Conservation (phyloP, 2,888 invertebrate genomes). For the Blastobasis adustella region DNA sequence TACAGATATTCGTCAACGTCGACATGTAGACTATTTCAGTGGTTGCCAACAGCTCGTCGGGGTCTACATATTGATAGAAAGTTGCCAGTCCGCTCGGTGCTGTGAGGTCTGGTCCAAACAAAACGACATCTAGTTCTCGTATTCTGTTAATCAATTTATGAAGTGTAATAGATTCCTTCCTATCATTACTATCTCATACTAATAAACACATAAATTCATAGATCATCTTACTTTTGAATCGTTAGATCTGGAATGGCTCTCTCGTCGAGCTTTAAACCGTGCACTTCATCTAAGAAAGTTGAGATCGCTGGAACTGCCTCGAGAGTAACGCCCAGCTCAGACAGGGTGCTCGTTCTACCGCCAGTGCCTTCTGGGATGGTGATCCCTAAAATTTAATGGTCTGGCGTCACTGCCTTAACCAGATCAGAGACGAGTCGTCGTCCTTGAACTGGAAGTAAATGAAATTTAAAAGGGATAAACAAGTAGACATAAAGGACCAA, state of each 20-base stretch:
- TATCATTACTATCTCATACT: neutral
- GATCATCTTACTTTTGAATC: conserved; percentile 17
- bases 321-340: conserved; percentile 16
- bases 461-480: neutral
- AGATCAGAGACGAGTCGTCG: neutral
- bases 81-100: conserved; percentile 27
- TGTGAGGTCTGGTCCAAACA: conserved; percentile 13
- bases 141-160: conserved; percentile 14
- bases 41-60: conserved; percentile 42
- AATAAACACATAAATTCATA: neutral
- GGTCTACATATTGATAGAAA: conserved; percentile 32
- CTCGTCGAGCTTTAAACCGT: conserved; percentile 14
- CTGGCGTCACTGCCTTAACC: no score
- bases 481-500: neutral
- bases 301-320: conserved; percentile 13
- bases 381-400: conserved; percentile 10
- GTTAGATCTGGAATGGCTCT: conserved; percentile 14
- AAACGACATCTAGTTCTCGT: conserved; percentile 14
- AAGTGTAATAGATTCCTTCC: neutral
- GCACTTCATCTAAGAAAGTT: conserved; percentile 14
- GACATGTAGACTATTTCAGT: conserved; percentile 33
- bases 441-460: neutral
- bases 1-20: conserved; percentile 22
- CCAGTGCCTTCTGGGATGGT: conserved; percentile 9
- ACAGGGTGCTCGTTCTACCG: conserved; percentile 12